These are phyloP conservation scores for Contarinia nasturtii DNA, from an alignment of 1,140 invertebrate genomes.

Conservation along the genomic window DNA sequence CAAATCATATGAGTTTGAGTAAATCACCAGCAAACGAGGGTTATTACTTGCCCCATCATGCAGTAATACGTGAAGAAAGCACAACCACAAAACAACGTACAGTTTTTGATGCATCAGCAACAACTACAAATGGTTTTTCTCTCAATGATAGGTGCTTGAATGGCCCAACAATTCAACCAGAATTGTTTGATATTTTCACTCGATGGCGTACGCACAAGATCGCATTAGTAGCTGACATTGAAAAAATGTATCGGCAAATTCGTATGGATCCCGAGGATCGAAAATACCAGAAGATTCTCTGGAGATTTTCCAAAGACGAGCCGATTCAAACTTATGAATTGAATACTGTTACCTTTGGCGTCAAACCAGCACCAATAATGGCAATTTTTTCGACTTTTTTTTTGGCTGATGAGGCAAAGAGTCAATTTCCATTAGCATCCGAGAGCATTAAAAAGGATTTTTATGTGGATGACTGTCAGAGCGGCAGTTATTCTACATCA, in stretches of 20 bases:
- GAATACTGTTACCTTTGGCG: neutral
- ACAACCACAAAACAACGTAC: constrained; percentile 13
- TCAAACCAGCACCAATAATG: neutral
- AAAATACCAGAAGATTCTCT: constrained; percentile 1
- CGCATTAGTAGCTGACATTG: constrained; percentile 10
- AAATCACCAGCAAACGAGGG: too few relatives aligned
- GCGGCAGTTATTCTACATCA: constrained; percentile 1
- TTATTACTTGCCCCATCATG: constrained; percentile 10
- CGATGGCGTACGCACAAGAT: constrained; percentile 12
- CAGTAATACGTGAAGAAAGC: constrained; percentile 12
- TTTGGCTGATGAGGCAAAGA: neutral
- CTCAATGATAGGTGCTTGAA: constrained; percentile 12
- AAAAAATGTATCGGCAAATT: constrained; percentile 16
- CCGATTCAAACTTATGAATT: neutral
- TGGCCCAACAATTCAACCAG: constrained; percentile 16
- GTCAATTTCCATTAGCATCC: constrained; percentile 1
- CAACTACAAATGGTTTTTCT: constrained; percentile 7
- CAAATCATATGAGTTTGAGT: too few relatives aligned
- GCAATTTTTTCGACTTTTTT: neutral
- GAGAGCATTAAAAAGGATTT: constrained; percentile 5
- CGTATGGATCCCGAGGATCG: neutral
- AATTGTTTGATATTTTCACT: constrained; percentile 12
- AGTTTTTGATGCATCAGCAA: constrained; percentile 13
- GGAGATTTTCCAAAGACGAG: neutral
- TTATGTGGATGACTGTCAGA: constrained; percentile 13